Evolutionary conservation across 2,888 invertebrate species (phyloP).

Genomic region (Protula sp.): DNA sequence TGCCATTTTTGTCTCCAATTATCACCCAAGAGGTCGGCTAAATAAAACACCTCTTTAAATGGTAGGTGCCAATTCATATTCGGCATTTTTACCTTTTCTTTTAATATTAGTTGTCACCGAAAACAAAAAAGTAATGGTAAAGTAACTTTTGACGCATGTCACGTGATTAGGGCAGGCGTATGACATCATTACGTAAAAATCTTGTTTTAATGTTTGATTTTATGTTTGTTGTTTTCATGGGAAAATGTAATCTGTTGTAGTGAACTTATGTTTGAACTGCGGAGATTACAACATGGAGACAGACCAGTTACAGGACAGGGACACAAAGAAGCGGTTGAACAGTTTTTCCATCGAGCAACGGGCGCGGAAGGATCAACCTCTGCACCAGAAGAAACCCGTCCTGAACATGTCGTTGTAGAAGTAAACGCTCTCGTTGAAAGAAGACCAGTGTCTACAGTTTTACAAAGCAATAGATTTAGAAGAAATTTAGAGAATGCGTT

Average conservation of each 20-base stretch:
- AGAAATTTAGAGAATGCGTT: slow-evolving; percentile 44
- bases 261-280: slow-evolving; percentile 46
- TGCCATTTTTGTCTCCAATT: no score
- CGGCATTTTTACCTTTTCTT: no score
- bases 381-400: slow-evolving; percentile 36
- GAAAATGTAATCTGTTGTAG: slow-evolving; percentile 32
- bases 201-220: no score
- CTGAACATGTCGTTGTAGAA: slow-evolving; percentile 45
- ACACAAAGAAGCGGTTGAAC: slow-evolving; percentile 30
- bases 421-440: slow-evolving; percentile 46
- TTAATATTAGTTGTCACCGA: no score
- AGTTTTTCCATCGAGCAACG: slow-evolving; percentile 35
- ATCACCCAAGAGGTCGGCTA: no score
- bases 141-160: no score
- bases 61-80: no score
- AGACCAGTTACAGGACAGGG: slow-evolving; percentile 45
- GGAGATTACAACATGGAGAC: slow-evolving; percentile 39
- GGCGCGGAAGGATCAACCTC: not conserved
- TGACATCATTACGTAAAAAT: no score
- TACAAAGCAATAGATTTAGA: slow-evolving; percentile 39
- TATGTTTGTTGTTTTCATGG: slow-evolving; percentile 3
- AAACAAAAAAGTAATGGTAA: no score
- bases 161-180: no score
- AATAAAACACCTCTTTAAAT: no score
- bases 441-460: slow-evolving; percentile 45